Evolutionary conservation across 2,797 vertebrate species (phyloP).

Genomic region (Sardinella longiceps): DNA sequence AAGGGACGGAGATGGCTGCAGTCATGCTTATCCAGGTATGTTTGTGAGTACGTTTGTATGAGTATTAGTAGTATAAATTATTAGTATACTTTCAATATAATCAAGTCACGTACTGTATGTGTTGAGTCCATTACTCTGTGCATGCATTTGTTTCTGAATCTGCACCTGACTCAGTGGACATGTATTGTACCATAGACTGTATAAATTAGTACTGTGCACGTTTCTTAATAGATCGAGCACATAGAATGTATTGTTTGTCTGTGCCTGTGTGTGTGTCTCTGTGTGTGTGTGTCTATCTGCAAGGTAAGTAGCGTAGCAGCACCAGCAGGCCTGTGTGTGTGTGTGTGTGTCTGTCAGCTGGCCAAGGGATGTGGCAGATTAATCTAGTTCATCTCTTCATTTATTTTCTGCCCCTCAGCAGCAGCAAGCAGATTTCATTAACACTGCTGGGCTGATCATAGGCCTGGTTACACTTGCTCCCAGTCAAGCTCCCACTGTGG

Average conservation of each 20-base stretch:
- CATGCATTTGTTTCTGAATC: neutral
- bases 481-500: conserved; percentile 38
- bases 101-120: too few relatives aligned
- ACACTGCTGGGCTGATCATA: conserved; percentile 40
- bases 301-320: conserved; percentile 6
- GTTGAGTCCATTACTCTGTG: too few relatives aligned
- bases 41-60: neutral
- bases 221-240: neutral
- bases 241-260: neutral
- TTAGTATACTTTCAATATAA: too few relatives aligned
- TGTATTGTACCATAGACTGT: too few relatives aligned
- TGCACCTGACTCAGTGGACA: too few relatives aligned
- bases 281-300: neutral
- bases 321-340: neutral
- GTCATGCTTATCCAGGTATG: neutral
- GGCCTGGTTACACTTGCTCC: conserved; percentile 24
- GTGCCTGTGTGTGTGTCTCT: conserved; percentile 15
- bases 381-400: conserved; percentile 49
- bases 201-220: too few relatives aligned
- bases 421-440: conserved; percentile 51
- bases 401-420: conserved; percentile 35
- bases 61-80: neutral
- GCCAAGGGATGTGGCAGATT: conserved; percentile 33
- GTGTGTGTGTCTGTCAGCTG: neutral
- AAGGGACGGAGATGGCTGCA: too few relatives aligned